Evolutionary conservation across 2,888 invertebrate species (phyloP).

Genomic region (Acanthosepion pharaonis): DNA sequence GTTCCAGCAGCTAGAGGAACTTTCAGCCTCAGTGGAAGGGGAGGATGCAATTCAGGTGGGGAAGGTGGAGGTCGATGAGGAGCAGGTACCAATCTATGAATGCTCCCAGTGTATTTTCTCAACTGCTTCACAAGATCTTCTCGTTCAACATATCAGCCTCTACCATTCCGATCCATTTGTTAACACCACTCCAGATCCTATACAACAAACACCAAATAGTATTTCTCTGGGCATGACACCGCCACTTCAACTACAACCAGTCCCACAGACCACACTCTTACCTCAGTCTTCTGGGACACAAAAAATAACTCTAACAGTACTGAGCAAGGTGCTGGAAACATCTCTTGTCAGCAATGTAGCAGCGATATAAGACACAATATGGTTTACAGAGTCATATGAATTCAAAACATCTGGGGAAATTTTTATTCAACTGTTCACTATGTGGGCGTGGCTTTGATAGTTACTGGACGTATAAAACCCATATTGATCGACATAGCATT

Average conservation of each 20-base stretch:
- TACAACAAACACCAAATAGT: background rate
- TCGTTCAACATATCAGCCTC: slow-evolving; percentile 15
- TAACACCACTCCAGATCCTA: background rate
- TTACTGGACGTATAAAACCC: slow-evolving; percentile 24
- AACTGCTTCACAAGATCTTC: background rate
- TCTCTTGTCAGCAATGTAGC: background rate
- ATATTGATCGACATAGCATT: background rate
- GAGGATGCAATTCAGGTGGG: background rate
- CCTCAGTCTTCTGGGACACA: background rate
- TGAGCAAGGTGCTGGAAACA: background rate
- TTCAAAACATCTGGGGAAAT: slow-evolving; percentile 17
- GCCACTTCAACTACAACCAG: background rate
- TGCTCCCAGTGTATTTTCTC: slow-evolving; percentile 35
- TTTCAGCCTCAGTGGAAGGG: slow-evolving; percentile 25
- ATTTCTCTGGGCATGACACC: background rate
- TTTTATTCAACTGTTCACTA: slow-evolving; percentile 14
- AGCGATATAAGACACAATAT: background rate
- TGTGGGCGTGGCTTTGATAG: slow-evolving; percentile 40
- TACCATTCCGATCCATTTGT: background rate
- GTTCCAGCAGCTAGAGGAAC: slow-evolving; percentile 33
- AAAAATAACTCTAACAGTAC: background rate
- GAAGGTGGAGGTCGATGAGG: background rate
- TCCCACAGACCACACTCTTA: background rate
- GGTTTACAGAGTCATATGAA: slow-evolving; percentile 43
- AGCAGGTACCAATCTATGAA: slow-evolving; percentile 14